Evolutionary conservation across 2,888 invertebrate species (phyloP).

Genomic region (Meghimatium bilineatum): DNA sequence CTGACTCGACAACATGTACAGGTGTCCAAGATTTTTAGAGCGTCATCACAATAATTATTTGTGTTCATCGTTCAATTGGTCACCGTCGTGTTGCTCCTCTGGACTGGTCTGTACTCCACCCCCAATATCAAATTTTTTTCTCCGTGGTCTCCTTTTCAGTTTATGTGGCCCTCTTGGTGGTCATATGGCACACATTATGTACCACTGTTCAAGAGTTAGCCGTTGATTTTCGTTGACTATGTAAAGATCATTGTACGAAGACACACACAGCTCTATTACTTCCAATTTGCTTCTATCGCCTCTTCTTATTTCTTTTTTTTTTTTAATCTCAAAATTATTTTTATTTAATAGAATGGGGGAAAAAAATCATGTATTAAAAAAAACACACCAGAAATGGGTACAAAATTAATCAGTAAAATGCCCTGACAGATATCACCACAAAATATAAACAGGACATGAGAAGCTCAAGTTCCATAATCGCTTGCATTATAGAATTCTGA

Average conservation of each 20-base stretch:
- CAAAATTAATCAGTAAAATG: conserved; percentile 15
- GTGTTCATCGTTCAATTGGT: too few relatives aligned
- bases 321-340: neutral
- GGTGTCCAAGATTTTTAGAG: too few relatives aligned
- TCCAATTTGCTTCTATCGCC: neutral
- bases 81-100: too few relatives aligned
- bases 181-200: neutral
- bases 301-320: neutral
- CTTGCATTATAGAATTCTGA: neutral
- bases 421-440: neutral
- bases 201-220: neutral
- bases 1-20: too few relatives aligned
- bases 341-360: neutral
- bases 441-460: neutral
- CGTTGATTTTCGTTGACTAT: conserved; percentile 13
- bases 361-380: neutral
- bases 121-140: too few relatives aligned
- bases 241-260: neutral
- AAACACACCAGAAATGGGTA: neutral
- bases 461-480: neutral
- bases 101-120: too few relatives aligned
- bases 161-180: conserved; percentile 7
- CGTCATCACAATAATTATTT: too few relatives aligned
- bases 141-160: conserved; percentile 28
- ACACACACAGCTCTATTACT: neutral